Evolutionary conservation across 2,888 invertebrate genomes (phyloP).

Genomic region (Mimumesa dahlbomi): DNA sequence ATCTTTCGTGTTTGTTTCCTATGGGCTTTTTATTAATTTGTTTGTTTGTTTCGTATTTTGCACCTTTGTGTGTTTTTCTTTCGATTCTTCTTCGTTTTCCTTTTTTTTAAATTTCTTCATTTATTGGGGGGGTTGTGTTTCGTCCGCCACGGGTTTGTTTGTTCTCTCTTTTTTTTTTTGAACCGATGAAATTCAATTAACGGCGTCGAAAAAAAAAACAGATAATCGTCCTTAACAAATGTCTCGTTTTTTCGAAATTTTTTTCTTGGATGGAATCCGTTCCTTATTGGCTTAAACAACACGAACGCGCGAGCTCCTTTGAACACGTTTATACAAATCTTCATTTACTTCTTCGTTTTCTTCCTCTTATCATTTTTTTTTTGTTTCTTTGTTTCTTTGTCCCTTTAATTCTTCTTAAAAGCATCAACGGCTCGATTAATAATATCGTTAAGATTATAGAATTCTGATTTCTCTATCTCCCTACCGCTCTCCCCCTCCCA

Average conservation of each 20-base stretch:
- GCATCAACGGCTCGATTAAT: constrained; percentile 52
- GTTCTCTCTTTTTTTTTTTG: too few species aligned
- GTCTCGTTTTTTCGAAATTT: constrained; percentile 7
- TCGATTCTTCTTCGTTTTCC: too few species aligned
- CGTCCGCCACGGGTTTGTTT: too few species aligned
- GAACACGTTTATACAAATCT: constrained; percentile 58
- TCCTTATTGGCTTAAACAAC: constrained; percentile 70
- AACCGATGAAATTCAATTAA: constrained; percentile 28
- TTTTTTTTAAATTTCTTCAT: too few species aligned
- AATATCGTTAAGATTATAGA: constrained; percentile 60
- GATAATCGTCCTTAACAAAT: background rate
- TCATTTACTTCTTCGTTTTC: too few species aligned
- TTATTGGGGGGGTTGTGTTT: too few species aligned
- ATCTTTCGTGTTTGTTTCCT: too few species aligned
- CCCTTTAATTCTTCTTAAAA: constrained; percentile 31
- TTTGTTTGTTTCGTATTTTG: too few species aligned
- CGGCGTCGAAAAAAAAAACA: constrained; percentile 28
- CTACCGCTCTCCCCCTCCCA: background rate
- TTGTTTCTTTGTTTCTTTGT: constrained; percentile 14
- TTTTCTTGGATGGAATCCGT: constrained; percentile 75
- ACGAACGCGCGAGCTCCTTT: constrained; percentile 58
- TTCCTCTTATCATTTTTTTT: constrained; percentile 18
- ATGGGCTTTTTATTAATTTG: too few species aligned
- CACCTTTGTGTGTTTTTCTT: too few species aligned
- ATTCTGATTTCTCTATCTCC: constrained; percentile 25